A percentile compares a stretch with the other conserved stretches of the same genome.
These are phyloP conservation scores for Aphrophora alni DNA, from an alignment of 2,888 invertebrate species.

Conservation along the genomic window DNA sequence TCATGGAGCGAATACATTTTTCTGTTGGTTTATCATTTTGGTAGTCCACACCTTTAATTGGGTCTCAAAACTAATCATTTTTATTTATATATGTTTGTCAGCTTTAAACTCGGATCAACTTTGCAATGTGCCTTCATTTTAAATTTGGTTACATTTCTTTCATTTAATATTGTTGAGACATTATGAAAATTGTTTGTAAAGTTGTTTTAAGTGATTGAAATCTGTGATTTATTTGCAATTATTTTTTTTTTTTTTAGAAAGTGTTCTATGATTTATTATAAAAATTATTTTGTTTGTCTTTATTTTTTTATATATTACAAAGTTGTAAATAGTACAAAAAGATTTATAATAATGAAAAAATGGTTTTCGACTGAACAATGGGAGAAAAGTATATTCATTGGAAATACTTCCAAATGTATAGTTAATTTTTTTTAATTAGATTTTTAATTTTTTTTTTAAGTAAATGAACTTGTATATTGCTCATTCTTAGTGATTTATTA, in stretches of 20 bases:
- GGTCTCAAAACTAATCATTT: too few species aligned
- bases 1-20: too few species aligned
- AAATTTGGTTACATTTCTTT: too few species aligned
- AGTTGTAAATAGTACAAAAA: background rate
- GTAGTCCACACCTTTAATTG: too few species aligned
- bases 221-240: background rate
- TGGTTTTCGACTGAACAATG: background rate
- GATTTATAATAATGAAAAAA: background rate
- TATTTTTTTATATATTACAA: background rate
- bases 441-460: too few species aligned
- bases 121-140: too few species aligned
- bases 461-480: background rate
- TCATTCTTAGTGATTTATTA: background rate
- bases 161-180: too few species aligned
- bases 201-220: background rate
- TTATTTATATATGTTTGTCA: background rate
- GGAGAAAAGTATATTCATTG: too few species aligned
- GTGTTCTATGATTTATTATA: background rate
- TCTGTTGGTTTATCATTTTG: too few species aligned
- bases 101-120: background rate
- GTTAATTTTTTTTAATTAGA: too few species aligned
- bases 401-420: too few species aligned
- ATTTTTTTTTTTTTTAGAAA: background rate
- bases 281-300: background rate
- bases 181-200: background rate